These are phyloP conservation scores for Meteorus cinctellus DNA, from an alignment of 2,888 invertebrate genomes.

Conservation along the genomic window DNA sequence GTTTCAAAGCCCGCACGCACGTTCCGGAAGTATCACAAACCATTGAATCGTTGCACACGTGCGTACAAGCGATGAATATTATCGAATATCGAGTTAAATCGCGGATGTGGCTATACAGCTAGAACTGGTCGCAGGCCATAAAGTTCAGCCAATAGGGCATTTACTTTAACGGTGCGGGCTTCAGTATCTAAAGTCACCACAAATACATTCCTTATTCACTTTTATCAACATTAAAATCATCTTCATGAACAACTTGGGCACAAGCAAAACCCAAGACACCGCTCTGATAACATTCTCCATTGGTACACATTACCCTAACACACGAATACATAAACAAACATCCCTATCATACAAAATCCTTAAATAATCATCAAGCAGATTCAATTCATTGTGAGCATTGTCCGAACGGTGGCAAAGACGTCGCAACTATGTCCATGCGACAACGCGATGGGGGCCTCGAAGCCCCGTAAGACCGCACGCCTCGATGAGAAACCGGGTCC, in stretches of 20 bases:
- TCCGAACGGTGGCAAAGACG: not conserved
- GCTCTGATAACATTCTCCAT: conserved; percentile 13
- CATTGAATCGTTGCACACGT: conserved; percentile 35
- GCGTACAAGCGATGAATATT: conserved; percentile 40
- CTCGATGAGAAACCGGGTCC: conserved; percentile 55
- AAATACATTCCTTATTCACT: conserved; percentile 10
- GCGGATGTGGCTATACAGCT: conserved; percentile 9
- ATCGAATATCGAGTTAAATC: conserved; percentile 40
- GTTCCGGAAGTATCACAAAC: conserved; percentile 19
- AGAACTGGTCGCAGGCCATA: conserved; percentile 9
- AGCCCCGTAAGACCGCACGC: conserved; percentile 26
- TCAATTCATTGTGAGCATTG: not conserved
- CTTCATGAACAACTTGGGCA: conserved; percentile 13
- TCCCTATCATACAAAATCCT: not conserved
- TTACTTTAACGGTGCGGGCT: not conserved
- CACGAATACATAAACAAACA: no score
- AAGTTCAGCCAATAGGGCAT: conserved; percentile 18
- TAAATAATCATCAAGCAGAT: not conserved
- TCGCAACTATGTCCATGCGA: not conserved
- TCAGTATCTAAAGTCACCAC: conserved; percentile 8
- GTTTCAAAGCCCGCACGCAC: conserved; percentile 12
- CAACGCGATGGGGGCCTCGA: conserved; percentile 22
- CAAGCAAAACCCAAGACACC: not conserved
- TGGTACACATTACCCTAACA: not conserved
- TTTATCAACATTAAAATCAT: conserved; percentile 13